Percentiles rank a stretch among this genome's conserved stretches.
Conservation (phyloP, 2,113 vertebrate genomes). For the Nothoprocta perdicaria region DNA sequence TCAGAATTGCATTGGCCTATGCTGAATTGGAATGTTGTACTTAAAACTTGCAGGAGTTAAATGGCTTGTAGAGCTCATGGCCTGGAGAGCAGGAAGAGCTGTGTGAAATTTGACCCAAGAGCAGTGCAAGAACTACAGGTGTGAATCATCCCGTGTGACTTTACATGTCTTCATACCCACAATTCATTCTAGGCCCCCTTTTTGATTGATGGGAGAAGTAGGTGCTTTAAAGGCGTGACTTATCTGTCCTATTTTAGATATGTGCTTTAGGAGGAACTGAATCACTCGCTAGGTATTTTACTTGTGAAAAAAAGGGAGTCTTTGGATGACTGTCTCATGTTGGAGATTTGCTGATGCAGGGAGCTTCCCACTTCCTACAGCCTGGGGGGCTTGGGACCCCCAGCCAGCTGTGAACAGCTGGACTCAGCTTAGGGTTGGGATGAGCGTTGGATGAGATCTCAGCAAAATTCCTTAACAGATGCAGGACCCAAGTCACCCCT, state of each 20-base stretch:
- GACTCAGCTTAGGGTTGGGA: neutral
- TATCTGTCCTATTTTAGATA: neutral
- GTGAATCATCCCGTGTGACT: constrained; percentile 4
- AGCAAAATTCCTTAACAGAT: neutral
- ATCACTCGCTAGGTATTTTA: fast-evolving
- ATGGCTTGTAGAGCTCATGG: neutral
- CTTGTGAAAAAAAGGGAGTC: neutral
- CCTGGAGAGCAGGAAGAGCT: constrained; percentile 32
- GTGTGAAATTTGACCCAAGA: constrained; percentile 21
- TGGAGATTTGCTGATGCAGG: neutral
- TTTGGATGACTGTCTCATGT: neutral
- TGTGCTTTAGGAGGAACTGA: neutral
- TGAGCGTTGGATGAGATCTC: neutral
- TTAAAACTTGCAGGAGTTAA: neutral
- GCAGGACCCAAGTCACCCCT: neutral
- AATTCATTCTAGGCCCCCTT: neutral
- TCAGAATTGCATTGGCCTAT: neutral
- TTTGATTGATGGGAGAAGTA: neutral
- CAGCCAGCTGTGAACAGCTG: neutral
- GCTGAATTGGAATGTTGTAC: neutral
- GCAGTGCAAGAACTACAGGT: constrained; percentile 45
- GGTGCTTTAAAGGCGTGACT: neutral
- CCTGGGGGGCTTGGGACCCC: neutral
- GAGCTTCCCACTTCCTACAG: neutral
- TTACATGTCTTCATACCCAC: neutral